Conservation (phyloP, 2,113 vertebrate species). For the Vidua macroura region DNA sequence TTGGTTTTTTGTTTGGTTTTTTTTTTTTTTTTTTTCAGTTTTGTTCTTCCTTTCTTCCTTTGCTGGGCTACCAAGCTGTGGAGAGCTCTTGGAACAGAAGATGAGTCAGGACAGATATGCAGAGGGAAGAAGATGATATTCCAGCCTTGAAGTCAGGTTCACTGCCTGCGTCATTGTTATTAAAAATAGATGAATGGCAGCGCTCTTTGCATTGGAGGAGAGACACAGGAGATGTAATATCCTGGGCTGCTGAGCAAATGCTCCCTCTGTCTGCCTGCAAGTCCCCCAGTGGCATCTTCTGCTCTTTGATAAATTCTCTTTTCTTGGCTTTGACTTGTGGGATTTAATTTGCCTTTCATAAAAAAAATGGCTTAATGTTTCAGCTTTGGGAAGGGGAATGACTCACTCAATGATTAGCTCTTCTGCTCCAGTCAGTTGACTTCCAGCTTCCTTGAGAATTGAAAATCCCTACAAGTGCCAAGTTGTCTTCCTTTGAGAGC, state of each 20-base stretch:
- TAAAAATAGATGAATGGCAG: conserved; percentile 62
- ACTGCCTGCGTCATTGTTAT: conserved; percentile 45
- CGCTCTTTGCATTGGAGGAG: not conserved
- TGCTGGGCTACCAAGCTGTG: not conserved
- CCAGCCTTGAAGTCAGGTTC: conserved; percentile 40
- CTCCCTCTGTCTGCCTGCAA: conserved; percentile 10
- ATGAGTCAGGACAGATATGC: conserved; percentile 25
- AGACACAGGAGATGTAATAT: not conserved
- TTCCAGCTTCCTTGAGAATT: not conserved
- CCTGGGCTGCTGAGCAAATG: not conserved
- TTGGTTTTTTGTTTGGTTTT: not conserved
- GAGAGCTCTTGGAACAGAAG: not conserved
- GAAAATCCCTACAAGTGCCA: not conserved
- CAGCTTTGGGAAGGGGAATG: not conserved
- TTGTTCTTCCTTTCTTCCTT: not conserved
- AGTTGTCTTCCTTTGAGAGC: not conserved
- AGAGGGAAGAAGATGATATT: not conserved
- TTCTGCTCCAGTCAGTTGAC: not conserved
- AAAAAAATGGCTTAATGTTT: not conserved
- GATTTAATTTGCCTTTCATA: conserved; percentile 45
- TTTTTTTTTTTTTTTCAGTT: not conserved
- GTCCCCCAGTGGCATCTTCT: not conserved
- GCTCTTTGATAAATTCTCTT: conserved; percentile 1
- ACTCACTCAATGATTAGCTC: not conserved
- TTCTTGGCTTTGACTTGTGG: not conserved